phyloP scores from a whole-genome alignment of 2,797 vertebrate species.

The Mus minutoides region DNA sequence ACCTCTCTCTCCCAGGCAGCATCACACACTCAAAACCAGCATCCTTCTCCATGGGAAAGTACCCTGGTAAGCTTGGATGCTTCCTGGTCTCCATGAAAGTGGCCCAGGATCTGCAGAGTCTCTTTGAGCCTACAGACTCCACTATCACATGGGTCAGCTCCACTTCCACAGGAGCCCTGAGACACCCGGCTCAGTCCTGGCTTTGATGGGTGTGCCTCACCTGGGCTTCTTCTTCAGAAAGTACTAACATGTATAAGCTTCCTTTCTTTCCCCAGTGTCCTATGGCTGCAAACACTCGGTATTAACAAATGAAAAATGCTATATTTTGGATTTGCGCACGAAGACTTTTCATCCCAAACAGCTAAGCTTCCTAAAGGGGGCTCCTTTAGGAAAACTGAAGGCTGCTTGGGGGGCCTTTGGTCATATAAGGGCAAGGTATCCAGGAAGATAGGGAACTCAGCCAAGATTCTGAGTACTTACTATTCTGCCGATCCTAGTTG shows the following conservation, averaged over 20 bases:
- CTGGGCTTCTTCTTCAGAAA: not conserved
- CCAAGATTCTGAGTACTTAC: not conserved
- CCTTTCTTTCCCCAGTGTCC: not conserved
- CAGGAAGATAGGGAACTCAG: not conserved
- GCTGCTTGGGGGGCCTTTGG: not conserved
- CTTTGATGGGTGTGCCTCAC: accelerated
- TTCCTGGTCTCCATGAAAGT: not conserved
- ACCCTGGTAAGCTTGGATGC: not conserved
- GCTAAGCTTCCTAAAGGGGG: not conserved
- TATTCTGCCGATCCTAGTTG: not conserved
- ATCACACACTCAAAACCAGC: not conserved
- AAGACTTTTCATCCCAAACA: not conserved
- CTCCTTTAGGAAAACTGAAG: not conserved
- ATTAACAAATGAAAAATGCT: not conserved
- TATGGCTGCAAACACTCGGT: not conserved
- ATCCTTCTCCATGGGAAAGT: not conserved
- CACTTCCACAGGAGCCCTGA: not conserved
- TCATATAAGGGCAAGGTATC: not conserved
- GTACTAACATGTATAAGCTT: not conserved
- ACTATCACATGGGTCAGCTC: not conserved
- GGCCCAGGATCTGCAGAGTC: not conserved
- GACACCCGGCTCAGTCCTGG: not conserved
- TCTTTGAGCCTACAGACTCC: not conserved
- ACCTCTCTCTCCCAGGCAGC: not conserved
- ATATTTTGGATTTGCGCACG: not conserved